Evolutionary conservation across 2,113 vertebrate species (phyloP), one percentile per base, ranked within the genome.

Genomic region (Anguilla rostrata): DNA sequence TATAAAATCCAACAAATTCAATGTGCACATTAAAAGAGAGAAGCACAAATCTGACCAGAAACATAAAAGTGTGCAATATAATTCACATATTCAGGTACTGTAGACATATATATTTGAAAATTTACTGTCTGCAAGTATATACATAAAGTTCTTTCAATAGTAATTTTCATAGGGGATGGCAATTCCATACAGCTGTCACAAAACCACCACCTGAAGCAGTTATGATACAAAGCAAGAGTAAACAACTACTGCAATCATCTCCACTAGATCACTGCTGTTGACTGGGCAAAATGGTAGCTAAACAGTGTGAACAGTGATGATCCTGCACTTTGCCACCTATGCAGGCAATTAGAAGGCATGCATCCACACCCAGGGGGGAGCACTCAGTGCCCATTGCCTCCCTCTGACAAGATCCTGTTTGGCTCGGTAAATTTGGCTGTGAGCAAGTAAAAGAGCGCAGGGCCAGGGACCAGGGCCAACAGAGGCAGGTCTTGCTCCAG

Each of bases 341-440:
- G 11, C 46, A 78, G 79, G n/a, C 39, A 78, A 60, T 41, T 9
- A 46, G n/a, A 39, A 29, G 46, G 40, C 57, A 34, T 78, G 39
- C 5, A 2, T 82, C 79, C 71, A 12, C 78, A 66, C 56, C 18
- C n/a, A 16, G 34, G 75, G 66, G 34, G 5, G 34, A 75, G 11
- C 39, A 81, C 39, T 94, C 81, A 99, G 87, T 98, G 98, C 88
- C 98, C 98, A 14, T 96, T 99, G 63, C 97, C 97, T 6, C 97
- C 97, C 90, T 99, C 98, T 0, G 97, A 96, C 87, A 98, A 95
- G 90, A 99, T 98, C 84, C 98, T 95, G 0, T 97, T 98, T 0
- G 98, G 98, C 88, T 99, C 98, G 0, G 98, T 99, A 93, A 98
- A 99, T 91, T 96, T 97, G 0, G 98, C 97, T 0, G 98, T 99